Conservation (phyloP, 2,888 invertebrate species). For the Athalia circularis region DNA sequence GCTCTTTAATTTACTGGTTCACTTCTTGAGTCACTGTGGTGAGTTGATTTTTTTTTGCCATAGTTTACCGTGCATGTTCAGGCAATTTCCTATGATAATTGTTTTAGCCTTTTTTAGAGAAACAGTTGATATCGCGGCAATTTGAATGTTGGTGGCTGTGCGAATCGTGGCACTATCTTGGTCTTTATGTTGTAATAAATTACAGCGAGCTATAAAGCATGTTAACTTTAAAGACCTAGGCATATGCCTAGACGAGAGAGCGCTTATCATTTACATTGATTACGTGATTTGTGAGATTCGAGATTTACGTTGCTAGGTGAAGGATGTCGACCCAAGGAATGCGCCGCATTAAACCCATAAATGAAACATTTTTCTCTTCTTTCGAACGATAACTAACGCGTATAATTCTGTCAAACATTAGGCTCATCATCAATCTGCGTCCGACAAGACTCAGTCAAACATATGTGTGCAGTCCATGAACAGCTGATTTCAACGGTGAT, state of each 20-base stretch:
- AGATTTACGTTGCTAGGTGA: conserved; percentile 31
- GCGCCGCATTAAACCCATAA: conserved; percentile 13
- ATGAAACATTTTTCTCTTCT: conserved; percentile 26
- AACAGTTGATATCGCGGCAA: background rate
- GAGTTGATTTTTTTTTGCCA: too few species aligned
- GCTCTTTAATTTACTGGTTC: too few species aligned
- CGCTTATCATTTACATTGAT: conserved; percentile 38
- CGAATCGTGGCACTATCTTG: conserved; percentile 10
- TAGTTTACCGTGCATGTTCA: too few species aligned
- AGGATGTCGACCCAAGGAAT: conserved; percentile 35
- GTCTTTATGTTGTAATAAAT: conserved; percentile 11
- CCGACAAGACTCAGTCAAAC: conserved; percentile 10
- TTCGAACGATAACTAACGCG: conserved; percentile 24
- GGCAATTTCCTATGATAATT: too few species aligned
- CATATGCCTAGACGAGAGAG: conserved; percentile 27
- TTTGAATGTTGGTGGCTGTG: background rate
- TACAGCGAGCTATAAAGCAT: conserved; percentile 21
- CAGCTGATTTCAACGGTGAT: background rate
- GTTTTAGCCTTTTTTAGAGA: too few species aligned
- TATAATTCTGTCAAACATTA: conserved; percentile 22
- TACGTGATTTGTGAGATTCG: conserved; percentile 35
- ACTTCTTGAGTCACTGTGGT: too few species aligned
- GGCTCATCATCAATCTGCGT: conserved; percentile 19
- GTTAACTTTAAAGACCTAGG: conserved; percentile 34
- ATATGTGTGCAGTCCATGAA: background rate